A percentile compares a stretch with the other conserved stretches of the same genome.
Evolutionary conservation across 2,113 vertebrate genomes (phyloP).

Genomic region (Neotoma lepida): DNA sequence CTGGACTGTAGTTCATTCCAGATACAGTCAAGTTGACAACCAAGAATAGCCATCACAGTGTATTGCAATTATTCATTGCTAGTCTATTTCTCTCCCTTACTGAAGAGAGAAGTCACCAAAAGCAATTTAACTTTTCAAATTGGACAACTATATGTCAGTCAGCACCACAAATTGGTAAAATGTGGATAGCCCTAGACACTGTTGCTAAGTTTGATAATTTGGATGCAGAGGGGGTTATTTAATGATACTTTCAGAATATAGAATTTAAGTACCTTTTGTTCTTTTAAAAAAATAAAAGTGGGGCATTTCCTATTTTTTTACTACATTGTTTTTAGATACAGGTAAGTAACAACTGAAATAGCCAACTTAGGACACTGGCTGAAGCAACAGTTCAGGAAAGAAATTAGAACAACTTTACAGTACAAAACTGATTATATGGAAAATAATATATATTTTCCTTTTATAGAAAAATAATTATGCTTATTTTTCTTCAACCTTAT

Average conservation of each 20-base stretch:
- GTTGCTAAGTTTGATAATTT: slow-evolving; percentile 16
- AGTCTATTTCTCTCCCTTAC: background rate
- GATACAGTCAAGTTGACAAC: background rate
- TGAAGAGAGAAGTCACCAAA: background rate
- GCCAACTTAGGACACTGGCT: background rate
- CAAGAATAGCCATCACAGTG: background rate
- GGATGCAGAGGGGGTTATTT: background rate
- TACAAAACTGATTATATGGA: background rate
- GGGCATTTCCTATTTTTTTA: background rate
- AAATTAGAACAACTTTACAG: slow-evolving; percentile 14
- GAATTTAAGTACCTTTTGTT: background rate
- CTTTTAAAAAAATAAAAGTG: background rate
- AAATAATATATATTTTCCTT: slow-evolving; percentile 28
- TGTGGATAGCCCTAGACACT: background rate
- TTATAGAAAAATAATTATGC: slow-evolving; percentile 36
- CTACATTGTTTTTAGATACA: slow-evolving; percentile 33
- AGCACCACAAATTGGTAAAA: background rate
- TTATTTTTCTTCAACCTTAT: slow-evolving; percentile 27
- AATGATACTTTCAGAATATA: background rate
- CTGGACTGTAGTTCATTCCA: background rate
- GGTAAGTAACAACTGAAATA: slow-evolving; percentile 31
- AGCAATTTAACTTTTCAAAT: slow-evolving; percentile 44
- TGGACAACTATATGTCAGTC: background rate
- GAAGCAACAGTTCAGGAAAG: slow-evolving; percentile 34
- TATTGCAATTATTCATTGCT: slow-evolving; percentile 3